These are phyloP conservation scores for Ptilodon capucinus DNA, from an alignment of 2,888 invertebrate genomes.

Conservation along the genomic window DNA sequence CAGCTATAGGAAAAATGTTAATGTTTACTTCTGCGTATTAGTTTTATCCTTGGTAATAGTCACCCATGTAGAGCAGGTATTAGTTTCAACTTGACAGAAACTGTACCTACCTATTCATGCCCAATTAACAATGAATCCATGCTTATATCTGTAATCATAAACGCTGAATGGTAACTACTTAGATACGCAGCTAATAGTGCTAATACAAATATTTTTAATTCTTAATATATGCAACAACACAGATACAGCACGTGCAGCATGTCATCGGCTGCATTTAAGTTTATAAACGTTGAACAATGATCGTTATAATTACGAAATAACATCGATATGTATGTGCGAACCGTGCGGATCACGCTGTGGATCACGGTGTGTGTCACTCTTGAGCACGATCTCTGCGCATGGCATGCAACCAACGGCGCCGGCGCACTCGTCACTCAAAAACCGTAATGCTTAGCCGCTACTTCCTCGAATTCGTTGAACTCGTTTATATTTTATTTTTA, in stretches of 20 bases:
- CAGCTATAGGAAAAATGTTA: no score
- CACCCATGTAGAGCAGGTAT: no score
- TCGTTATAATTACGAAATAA: constrained; percentile 7
- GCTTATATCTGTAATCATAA: no score
- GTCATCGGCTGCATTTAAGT: background rate
- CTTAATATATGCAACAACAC: background rate
- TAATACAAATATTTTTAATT: background rate
- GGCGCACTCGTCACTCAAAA: constrained; percentile 32
- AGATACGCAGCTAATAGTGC: background rate
- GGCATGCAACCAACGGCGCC: background rate
- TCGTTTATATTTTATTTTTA: constrained; percentile 51
- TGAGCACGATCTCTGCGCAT: background rate
- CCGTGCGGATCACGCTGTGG: background rate
- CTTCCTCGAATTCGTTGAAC: constrained; percentile 52
- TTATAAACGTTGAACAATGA: constrained; percentile 2
- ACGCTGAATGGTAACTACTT: background rate
- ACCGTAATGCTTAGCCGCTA: constrained; percentile 53
- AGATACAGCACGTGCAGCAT: constrained; percentile 1
- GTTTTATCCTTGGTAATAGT: no score
- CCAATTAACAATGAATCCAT: no score
- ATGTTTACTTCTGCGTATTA: no score
- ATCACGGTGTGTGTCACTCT: background rate
- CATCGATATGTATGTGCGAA: constrained; percentile 2
- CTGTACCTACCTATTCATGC: no score
- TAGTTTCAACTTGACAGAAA: no score